phyloP scores from a whole-genome alignment of 2,888 invertebrate genomes.

The Dicyrtoma fusca region DNA sequence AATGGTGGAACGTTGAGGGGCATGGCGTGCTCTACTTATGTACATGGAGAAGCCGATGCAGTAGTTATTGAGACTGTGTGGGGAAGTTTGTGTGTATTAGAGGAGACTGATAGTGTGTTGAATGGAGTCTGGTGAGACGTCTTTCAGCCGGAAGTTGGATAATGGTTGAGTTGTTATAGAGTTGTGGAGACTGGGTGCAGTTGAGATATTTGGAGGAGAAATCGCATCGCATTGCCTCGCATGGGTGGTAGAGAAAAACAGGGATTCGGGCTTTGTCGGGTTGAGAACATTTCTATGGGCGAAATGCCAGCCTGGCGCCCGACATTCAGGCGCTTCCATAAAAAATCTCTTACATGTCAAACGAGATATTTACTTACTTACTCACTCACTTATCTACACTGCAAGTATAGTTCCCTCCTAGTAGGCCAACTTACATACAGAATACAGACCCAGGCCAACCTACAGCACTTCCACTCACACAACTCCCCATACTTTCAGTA shows the following conservation, averaged over 20 bases:
- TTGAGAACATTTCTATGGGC: conserved; percentile 53
- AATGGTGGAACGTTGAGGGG: too few species aligned
- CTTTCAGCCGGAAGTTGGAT: conserved; percentile 24
- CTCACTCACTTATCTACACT: conserved; percentile 6
- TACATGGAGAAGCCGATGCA: too few species aligned
- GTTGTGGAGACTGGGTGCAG: background rate
- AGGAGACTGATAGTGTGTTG: background rate
- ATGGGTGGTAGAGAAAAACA: conserved; percentile 25
- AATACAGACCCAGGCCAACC: background rate
- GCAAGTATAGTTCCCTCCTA: background rate
- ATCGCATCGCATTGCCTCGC: background rate
- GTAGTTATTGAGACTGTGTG: too few species aligned
- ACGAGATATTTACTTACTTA: conserved; percentile 36
- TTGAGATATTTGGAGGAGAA: conserved; percentile 7
- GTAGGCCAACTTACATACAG: background rate
- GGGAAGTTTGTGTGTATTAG: background rate
- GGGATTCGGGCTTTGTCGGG: conserved; percentile 32
- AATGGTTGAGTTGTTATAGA: background rate
- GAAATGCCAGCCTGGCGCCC: conserved; percentile 57
- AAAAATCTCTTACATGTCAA: conserved; percentile 53
- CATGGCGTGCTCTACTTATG: too few species aligned
- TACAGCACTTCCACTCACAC: background rate
- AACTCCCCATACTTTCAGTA: background rate
- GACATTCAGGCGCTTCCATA: conserved; percentile 57
- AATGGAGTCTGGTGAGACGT: too few species aligned